These are phyloP conservation scores for Lamproptera curius DNA, from an alignment of 2,888 invertebrate genomes.

Conservation along the genomic window DNA sequence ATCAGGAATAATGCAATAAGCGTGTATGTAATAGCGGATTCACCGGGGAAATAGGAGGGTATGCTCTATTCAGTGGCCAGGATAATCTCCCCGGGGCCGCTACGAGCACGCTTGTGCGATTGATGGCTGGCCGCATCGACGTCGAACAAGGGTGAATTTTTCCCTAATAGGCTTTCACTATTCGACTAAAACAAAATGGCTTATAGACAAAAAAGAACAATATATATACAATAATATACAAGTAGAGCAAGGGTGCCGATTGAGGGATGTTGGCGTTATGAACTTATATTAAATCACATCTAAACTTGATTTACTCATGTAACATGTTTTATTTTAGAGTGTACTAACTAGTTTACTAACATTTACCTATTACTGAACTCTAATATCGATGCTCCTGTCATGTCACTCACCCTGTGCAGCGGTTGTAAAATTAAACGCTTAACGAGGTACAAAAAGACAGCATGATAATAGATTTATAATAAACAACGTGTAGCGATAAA, in stretches of 20 bases:
- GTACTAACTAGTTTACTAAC: too few relatives aligned
- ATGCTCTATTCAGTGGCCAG: constrained; percentile 13
- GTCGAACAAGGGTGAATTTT: constrained; percentile 13
- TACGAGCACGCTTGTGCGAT: constrained; percentile 15
- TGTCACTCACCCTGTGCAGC: not conserved
- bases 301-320: too few relatives aligned
- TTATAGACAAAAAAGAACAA: constrained; percentile 10
- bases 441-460: not conserved
- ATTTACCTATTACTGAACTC: too few relatives aligned
- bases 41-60: constrained; percentile 32
- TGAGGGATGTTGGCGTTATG: too few relatives aligned
- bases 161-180: constrained; percentile 9
- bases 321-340: too few relatives aligned
- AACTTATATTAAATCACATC: too few relatives aligned
- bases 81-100: constrained; percentile 19
- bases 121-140: constrained; percentile 10
- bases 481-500: constrained; percentile 15
- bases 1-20: constrained; percentile 51
- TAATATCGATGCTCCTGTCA: too few relatives aligned
- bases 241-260: too few relatives aligned
- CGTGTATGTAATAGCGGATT: constrained; percentile 52
- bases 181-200: constrained; percentile 13
- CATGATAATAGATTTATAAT: constrained; percentile 13
- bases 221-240: too few relatives aligned
- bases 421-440: constrained; percentile 13